phyloP scores from a whole-genome alignment of 2,888 invertebrate species.

The Chaetogeoica ovagalla region DNA sequence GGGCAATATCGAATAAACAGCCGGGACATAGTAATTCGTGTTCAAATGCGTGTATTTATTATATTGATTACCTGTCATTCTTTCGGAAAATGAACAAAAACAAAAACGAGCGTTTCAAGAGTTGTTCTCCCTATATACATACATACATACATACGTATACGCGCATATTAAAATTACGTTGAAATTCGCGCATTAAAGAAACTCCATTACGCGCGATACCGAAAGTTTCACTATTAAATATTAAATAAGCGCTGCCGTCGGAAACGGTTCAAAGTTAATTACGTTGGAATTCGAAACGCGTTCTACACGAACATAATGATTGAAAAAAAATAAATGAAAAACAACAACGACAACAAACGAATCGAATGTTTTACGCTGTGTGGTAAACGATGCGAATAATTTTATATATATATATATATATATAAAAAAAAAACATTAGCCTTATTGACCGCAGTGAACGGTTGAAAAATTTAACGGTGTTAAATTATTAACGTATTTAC shows the following conservation, averaged over 20 bases:
- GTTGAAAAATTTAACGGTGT: too few species aligned
- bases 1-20: background rate
- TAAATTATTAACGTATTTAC: too few species aligned
- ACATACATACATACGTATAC: too few species aligned
- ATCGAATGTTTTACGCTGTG: too few species aligned
- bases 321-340: too few species aligned
- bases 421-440: too few species aligned
- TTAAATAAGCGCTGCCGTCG: background rate
- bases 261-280: slow-evolving; percentile 1
- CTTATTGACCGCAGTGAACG: too few species aligned
- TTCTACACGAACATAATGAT: too few species aligned
- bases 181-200: background rate
- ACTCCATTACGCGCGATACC: background rate
- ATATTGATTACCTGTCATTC: slow-evolving; percentile 2
- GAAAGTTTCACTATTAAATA: background rate
- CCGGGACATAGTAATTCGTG: background rate
- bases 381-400: too few species aligned
- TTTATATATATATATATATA: too few species aligned
- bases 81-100: background rate
- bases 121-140: background rate
- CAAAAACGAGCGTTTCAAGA: background rate
- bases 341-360: too few species aligned
- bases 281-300: background rate
- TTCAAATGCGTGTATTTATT: too few species aligned
- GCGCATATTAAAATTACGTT: background rate